Evolutionary conservation across 2,888 invertebrate genomes (phyloP).

Genomic region (Junonia oenone): DNA sequence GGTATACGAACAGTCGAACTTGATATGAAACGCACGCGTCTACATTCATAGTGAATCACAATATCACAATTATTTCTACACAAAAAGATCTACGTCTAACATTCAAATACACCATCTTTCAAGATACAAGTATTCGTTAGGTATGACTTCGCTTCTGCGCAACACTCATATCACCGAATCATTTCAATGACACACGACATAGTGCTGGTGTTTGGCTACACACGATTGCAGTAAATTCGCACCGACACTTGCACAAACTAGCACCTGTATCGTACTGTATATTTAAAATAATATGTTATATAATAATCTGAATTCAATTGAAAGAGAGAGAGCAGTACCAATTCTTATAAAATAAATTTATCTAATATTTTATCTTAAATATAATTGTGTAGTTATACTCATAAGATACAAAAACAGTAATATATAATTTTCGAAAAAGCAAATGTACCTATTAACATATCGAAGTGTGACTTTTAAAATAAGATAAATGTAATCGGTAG

Average conservation of each 20-base stretch:
- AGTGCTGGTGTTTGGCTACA: slow-evolving; percentile 21
- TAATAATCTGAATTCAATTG: not conserved
- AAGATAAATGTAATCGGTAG: slow-evolving; percentile 17
- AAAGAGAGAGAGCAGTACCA: slow-evolving; percentile 5
- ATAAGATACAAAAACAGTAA: slow-evolving; percentile 4
- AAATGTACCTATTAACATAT: slow-evolving; percentile 16
- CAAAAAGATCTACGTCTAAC: not conserved
- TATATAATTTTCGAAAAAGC: slow-evolving; percentile 9
- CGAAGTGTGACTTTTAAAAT: slow-evolving; percentile 11
- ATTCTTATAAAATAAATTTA: slow-evolving; percentile 3
- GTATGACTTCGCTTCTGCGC: slow-evolving; percentile 16
- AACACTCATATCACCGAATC: slow-evolving; percentile 16
- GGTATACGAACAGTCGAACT: too few species aligned
- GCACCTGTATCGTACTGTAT: slow-evolving; percentile 4
- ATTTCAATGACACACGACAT: slow-evolving; percentile 18
- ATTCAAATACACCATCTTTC: slow-evolving; percentile 21
- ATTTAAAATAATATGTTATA: not conserved
- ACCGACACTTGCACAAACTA: slow-evolving; percentile 20
- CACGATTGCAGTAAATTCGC: slow-evolving; percentile 19
- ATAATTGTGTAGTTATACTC: slow-evolving; percentile 3
- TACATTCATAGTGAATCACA: not conserved
- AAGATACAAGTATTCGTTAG: slow-evolving; percentile 7
- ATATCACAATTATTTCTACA: not conserved
- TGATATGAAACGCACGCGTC: not conserved
- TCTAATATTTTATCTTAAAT: slow-evolving; percentile 3